Base-by-base conservation (phyloP, 2,113 vertebrate genomes). In the Sclerurus mexicanus region DNA sequence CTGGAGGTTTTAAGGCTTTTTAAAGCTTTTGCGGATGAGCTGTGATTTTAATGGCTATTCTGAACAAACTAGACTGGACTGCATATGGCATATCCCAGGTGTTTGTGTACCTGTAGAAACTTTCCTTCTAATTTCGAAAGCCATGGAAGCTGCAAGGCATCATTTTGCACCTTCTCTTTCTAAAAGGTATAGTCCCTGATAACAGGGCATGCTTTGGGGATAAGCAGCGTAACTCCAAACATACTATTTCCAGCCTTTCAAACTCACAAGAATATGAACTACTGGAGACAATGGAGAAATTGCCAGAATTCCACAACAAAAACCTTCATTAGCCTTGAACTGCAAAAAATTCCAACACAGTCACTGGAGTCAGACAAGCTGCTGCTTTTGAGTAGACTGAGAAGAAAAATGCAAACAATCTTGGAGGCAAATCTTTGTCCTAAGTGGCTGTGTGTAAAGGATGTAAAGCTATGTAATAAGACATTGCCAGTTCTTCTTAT, bases 241-340 rank as follows among this genome's bases (percentile, higher is more conserved):
- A 4, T 55, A 75, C 60, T 92, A 55, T 60, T 86, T 56, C 16
- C 47, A 95, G 60, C 60, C 25, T 91, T 91, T 86, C 60, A 74
- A 68, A 91, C 28, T 78, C 64, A 37, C 27, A 52, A 40, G 76
- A 64, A 87, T 78, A 84, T 44, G 59, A 94, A 59, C 72, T 88
- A 18, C 30, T 87, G 44, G 44, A 89, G 73, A 78, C 59, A 64
- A 66, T 39, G 55, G 52, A 89, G 66, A 89, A 85, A 94, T 75
- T 89, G 47, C 66, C 94, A n/a, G 86, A 95, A 82, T 95, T 94
- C 86, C 68, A 37, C 73, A 92, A 89, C 73, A 95, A 95, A 95
- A 91, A 64, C 85, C 49, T 86, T 95, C 80, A 95, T 95, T 96
- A 95, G 77, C 44, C 59, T 75, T 53, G 44, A 75, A 87, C 17